A percentile compares a stretch with the other conserved stretches of the same genome.
These are phyloP conservation scores for Eupithecia dodoneata DNA, from an alignment of 2,888 invertebrate genomes.

Conservation along the genomic window DNA sequence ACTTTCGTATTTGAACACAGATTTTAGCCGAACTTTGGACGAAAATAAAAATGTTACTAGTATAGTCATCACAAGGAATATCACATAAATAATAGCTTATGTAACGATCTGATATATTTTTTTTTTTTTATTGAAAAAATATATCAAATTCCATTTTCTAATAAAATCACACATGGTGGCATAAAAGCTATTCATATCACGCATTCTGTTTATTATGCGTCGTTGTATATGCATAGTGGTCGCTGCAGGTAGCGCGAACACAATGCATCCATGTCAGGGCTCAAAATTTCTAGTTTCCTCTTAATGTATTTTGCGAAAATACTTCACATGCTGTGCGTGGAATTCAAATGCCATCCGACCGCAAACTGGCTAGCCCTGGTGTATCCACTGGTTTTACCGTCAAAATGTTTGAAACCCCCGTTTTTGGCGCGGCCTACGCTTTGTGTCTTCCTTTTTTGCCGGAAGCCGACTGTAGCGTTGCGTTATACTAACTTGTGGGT, in stretches of 20 bases:
- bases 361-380: not conserved
- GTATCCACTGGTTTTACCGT: slow-evolving; percentile 1
- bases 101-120: too few species aligned
- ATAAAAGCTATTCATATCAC: not conserved
- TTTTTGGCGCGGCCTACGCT: not conserved
- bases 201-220: not conserved
- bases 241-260: not conserved
- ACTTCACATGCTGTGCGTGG: not conserved
- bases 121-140: too few species aligned
- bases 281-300: not conserved
- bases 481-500: not conserved
- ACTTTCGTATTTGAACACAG: too few species aligned
- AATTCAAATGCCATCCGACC: slow-evolving; percentile 1
- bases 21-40: too few species aligned
- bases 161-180: not conserved
- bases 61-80: too few species aligned
- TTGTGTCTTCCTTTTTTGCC: not conserved
- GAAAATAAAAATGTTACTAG: too few species aligned
- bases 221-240: not conserved
- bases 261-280: not conserved
- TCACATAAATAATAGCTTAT: too few species aligned
- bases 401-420: not conserved
- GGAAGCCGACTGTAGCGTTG: not conserved
- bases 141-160: too few species aligned
- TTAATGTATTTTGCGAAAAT: not conserved